phyloP scores from a whole-genome alignment of 1,140 invertebrate genomes.

The Dinothrombium tinctorium region DNA sequence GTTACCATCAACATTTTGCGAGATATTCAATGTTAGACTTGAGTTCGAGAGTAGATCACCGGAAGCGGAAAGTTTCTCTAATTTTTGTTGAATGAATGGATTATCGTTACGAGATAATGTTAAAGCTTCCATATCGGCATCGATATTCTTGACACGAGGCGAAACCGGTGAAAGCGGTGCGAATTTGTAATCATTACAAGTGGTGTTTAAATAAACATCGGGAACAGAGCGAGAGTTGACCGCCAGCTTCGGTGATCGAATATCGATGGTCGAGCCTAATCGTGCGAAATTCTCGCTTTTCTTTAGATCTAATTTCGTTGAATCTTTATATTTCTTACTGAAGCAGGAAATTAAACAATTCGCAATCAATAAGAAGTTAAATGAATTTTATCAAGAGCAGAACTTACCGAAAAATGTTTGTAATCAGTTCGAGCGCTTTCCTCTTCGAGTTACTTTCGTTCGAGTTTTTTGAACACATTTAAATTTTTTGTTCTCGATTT shows the following conservation, averaged over 20 bases:
- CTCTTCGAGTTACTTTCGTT: neutral
- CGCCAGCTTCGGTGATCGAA: neutral
- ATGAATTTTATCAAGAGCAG: neutral
- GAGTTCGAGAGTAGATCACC: neutral
- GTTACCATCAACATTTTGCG: neutral
- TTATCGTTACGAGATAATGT: slow-evolving; percentile 52
- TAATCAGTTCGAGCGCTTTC: slow-evolving; percentile 4
- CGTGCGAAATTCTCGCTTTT: neutral
- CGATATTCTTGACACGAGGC: slow-evolving; percentile 38
- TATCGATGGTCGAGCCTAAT: neutral
- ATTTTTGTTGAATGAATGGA: slow-evolving; percentile 38
- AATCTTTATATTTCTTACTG: slow-evolving; percentile 3
- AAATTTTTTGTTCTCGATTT: no score
- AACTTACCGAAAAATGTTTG: slow-evolving; percentile 7
- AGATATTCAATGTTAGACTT: neutral
- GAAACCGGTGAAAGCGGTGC: slow-evolving; percentile 8
- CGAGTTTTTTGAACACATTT: neutral
- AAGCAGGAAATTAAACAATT: neutral
- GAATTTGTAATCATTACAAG: neutral
- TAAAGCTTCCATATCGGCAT: slow-evolving; percentile 55
- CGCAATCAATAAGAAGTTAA: neutral
- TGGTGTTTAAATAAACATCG: neutral
- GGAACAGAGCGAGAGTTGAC: neutral
- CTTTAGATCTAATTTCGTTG: neutral
- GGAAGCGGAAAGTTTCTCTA: slow-evolving; percentile 12